Base-by-base conservation (phyloP, 2,797 vertebrate species). In the Centroberyx gerrardi region DNA sequence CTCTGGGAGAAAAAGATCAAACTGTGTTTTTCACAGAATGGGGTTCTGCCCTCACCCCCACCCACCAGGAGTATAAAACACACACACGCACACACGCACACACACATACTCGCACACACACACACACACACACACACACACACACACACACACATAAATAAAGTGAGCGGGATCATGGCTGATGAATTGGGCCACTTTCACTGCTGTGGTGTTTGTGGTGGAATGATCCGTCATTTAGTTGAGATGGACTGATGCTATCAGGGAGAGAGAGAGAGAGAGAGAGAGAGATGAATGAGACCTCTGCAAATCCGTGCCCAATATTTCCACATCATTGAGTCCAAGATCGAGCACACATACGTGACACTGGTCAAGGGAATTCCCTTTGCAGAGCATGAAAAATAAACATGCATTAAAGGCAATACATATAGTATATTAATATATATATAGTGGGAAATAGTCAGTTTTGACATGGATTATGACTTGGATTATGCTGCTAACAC, bases 171-270 rank as follows among this genome's bases (percentile, higher is more conserved):
- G 48, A 42, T 33, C 51, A 76, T 31, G 27, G 66, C 80, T 92
- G 91, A 93, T 92, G 81, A 90, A 93, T 90, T 87, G 87, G 65
- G 74, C 63, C 79, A 83, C 72, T 93, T 80, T 88, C 12, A 62
- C 72, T 51, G 46, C 28, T 17, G 17, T 60, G 62, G 63, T 72
- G 79, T 87, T 88, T 81, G 68, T 27, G 56, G 76, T 80, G 76
- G 83, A 90, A 88, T 84, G 80, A 93, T 90, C 88, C 77, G 90
- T 92, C 90, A 91, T 90, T 91, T 90, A 90, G 83, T 13, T n/a
- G 69, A 83, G 74, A 77, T 69, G 78, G 84, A 73, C 63, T 49
- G 79, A 49, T 48, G 6, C 44, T 28, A 48, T 62, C 62, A 71
- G 22, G 22, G 22, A 22, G 22, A 22, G 70, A 87, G 53, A 77